These are phyloP conservation scores for Macropodus opercularis DNA, from an alignment of 2,797 vertebrate species.

Conservation along the genomic window DNA sequence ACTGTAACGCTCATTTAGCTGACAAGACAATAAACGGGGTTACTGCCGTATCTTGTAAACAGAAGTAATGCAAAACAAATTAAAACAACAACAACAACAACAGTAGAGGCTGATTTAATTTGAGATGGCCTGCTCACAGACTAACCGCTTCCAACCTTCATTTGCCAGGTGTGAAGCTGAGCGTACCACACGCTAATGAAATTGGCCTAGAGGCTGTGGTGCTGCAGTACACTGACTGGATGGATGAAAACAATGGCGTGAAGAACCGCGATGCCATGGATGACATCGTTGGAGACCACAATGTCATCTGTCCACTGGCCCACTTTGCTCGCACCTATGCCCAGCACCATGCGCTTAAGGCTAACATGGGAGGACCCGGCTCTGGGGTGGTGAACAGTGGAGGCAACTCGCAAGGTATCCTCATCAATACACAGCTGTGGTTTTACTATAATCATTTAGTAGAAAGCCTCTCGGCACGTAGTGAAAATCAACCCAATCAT, in stretches of 20 bases:
- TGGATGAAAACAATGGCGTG: slow-evolving; percentile 86
- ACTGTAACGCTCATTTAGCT: slow-evolving; percentile 10
- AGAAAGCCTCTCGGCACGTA: no score
- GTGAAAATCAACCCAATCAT: not conserved
- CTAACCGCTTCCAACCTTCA: no score
- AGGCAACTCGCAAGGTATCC: slow-evolving; percentile 76
- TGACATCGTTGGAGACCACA: slow-evolving; percentile 93
- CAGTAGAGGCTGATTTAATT: not conserved
- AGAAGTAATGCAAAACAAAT: not conserved
- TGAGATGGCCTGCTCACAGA: not conserved
- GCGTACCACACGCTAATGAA: slow-evolving; percentile 91
- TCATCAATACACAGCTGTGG: no score
- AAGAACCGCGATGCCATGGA: slow-evolving; percentile 93
- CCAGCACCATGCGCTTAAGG: slow-evolving; percentile 74
- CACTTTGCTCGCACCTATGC: slow-evolving; percentile 86
- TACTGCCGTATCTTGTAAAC: not conserved
- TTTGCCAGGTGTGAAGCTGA: slow-evolving; percentile 83
- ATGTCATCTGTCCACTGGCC: slow-evolving; percentile 90
- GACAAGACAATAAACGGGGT: not conserved
- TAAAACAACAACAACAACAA: not conserved
- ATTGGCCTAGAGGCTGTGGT: slow-evolving; percentile 91
- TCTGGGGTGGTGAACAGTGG: slow-evolving; percentile 67
- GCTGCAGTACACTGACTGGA: slow-evolving; percentile 94
- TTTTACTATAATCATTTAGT: no score
- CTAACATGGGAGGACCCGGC: slow-evolving; percentile 58